Evolutionary conservation across 2,888 invertebrate species (phyloP).

Genomic region (Erebia aethiops): DNA sequence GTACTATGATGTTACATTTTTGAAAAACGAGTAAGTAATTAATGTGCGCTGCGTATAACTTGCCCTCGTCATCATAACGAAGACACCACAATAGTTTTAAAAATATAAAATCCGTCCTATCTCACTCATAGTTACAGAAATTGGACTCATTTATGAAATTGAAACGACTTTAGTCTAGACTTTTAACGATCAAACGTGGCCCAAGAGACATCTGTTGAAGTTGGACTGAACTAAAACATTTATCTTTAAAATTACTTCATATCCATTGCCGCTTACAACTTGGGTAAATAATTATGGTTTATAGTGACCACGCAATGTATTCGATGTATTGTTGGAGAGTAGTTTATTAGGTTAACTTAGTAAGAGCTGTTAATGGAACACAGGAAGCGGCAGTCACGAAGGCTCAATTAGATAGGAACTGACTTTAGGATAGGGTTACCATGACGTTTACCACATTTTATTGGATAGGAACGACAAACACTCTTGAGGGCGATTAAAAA

Average conservation of each 20-base stretch:
- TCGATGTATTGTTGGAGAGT: constrained; percentile 4
- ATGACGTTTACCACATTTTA: neutral
- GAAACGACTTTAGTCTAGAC: constrained; percentile 43
- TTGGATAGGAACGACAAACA: neutral
- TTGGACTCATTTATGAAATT: constrained; percentile 35
- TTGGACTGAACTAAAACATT: constrained; percentile 15
- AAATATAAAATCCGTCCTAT: constrained; percentile 1
- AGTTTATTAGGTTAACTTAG: constrained; percentile 11
- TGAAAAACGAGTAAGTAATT: too few species aligned
- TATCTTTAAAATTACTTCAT: constrained; percentile 7
- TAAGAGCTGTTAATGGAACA: constrained; percentile 66
- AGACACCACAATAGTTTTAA: neutral
- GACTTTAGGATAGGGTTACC: constrained; percentile 44
- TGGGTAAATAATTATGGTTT: neutral
- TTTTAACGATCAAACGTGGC: constrained; percentile 40
- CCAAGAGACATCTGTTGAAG: constrained; percentile 31
- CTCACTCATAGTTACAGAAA: constrained; percentile 9
- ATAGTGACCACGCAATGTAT: constrained; percentile 30
- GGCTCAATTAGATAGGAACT: constrained; percentile 70
- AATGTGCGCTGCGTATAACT: too few species aligned
- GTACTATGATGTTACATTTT: too few species aligned
- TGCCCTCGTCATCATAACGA: neutral
- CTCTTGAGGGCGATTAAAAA: too few species aligned
- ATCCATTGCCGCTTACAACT: constrained; percentile 21
- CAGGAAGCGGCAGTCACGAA: constrained; percentile 69